Conservation (phyloP, 1,140 invertebrate genomes). For the Amyelois transitella region DNA sequence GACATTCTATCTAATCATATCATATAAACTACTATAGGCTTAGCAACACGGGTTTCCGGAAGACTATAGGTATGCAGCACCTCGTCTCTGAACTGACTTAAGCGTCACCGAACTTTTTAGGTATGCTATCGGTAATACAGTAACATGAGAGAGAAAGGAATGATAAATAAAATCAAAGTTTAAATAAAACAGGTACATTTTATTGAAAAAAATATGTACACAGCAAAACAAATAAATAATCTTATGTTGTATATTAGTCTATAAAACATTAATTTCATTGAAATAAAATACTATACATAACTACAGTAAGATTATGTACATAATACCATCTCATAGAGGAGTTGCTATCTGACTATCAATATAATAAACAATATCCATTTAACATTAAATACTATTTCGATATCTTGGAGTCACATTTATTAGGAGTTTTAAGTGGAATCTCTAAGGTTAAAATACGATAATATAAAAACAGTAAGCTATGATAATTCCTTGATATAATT, state of each 20-base stretch:
- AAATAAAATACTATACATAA: constrained; percentile 74
- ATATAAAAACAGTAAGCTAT: constrained; percentile 65
- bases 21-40: too few relatives aligned
- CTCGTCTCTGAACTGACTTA: too few relatives aligned
- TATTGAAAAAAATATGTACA: constrained; percentile 74
- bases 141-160: too few relatives aligned
- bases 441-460: constrained; percentile 56
- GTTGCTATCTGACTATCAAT: constrained; percentile 45
- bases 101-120: too few relatives aligned
- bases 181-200: constrained; percentile 73
- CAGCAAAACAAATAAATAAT: constrained; percentile 75
- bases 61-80: too few relatives aligned
- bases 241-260: constrained; percentile 73
- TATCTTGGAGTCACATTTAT: constrained; percentile 49
- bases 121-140: too few relatives aligned
- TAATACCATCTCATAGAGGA: constrained; percentile 64
- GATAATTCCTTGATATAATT: constrained; percentile 48
- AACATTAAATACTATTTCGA: constrained; percentile 62
- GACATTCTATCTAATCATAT: too few relatives aligned
- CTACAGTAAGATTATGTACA: constrained; percentile 70
- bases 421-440: constrained; percentile 51
- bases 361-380: constrained; percentile 65
- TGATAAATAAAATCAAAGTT: constrained; percentile 19
- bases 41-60: too few relatives aligned
- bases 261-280: constrained; percentile 74